Conservation (phyloP, 2,888 invertebrate genomes). For the Scaptomyza cyrtandrae region DNA sequence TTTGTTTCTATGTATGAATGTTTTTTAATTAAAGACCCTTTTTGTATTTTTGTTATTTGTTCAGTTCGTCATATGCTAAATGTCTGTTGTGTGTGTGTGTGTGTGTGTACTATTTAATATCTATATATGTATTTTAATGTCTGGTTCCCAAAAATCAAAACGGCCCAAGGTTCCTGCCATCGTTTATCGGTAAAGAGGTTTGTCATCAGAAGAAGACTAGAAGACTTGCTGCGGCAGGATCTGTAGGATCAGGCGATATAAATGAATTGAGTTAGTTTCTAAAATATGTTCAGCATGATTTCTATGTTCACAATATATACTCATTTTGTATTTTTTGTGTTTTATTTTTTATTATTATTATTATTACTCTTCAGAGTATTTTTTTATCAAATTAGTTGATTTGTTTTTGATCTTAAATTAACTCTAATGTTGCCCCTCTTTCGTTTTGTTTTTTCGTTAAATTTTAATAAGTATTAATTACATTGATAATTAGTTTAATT, state of each 20-base stretch:
- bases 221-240: slow-evolving; percentile 18
- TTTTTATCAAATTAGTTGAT: slow-evolving; percentile 35
- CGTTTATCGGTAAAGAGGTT: slow-evolving; percentile 8
- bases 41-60: slow-evolving; percentile 28
- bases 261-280: slow-evolving; percentile 35
- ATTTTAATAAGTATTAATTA: slow-evolving; percentile 76
- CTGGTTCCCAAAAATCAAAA: slow-evolving; percentile 3
- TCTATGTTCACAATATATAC: slow-evolving; percentile 36
- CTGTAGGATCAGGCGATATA: slow-evolving; percentile 14
- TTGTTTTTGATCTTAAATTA: slow-evolving; percentile 62
- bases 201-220: slow-evolving; percentile 48
- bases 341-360: neutral
- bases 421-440: slow-evolving; percentile 54
- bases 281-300: slow-evolving; percentile 43
- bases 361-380: slow-evolving; percentile 31
- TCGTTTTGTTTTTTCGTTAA: slow-evolving; percentile 44
- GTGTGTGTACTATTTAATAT: slow-evolving; percentile 28
- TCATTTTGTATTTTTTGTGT: slow-evolving; percentile 2
- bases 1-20: slow-evolving; percentile 4
- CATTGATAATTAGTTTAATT: slow-evolving; percentile 77
- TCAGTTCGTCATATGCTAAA: slow-evolving; percentile 52
- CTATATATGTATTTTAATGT: slow-evolving; percentile 14
- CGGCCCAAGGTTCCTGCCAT: slow-evolving; percentile 18
- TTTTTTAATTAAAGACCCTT: slow-evolving; percentile 20
- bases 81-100: slow-evolving; percentile 27